Percentiles rank a stretch among this genome's conserved stretches.
phyloP scores from a whole-genome alignment of 2,113 vertebrate species.

The Forbesichthys agassizii region DNA sequence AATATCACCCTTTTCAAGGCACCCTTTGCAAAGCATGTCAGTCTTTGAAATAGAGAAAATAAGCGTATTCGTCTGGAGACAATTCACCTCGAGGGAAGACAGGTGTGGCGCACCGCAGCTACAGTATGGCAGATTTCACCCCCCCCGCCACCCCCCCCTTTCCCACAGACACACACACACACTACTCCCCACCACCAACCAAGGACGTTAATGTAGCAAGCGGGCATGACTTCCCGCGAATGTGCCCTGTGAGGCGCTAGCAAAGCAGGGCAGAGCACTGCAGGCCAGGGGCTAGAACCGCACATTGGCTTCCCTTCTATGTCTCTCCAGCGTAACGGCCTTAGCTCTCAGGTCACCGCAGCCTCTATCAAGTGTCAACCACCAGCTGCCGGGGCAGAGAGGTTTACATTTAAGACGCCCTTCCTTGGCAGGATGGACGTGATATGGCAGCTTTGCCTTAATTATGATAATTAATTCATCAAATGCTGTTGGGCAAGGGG shows the following conservation, averaged over 20 bases:
- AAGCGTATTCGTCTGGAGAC: slow-evolving; percentile 36
- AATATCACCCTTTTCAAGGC: slow-evolving; percentile 25
- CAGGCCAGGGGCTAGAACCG: slow-evolving; percentile 22
- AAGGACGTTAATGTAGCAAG: slow-evolving; percentile 36
- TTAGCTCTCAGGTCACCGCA: slow-evolving; percentile 15
- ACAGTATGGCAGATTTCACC: slow-evolving; percentile 54
- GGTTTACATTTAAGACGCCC: slow-evolving; percentile 37
- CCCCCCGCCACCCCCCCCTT: slow-evolving; percentile 5
- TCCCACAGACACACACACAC: too few species aligned
- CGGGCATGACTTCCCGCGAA: slow-evolving; percentile 25
- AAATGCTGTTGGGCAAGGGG: slow-evolving; percentile 64
- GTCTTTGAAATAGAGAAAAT: slow-evolving; percentile 23
- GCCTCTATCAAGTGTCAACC: slow-evolving; percentile 53
- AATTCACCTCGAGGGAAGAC: slow-evolving; percentile 44
- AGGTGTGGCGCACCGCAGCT: slow-evolving; percentile 51
- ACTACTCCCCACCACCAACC: slow-evolving; percentile 16
- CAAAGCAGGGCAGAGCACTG: slow-evolving; percentile 36
- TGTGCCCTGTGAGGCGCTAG: slow-evolving; percentile 30
- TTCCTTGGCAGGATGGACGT: slow-evolving; percentile 53
- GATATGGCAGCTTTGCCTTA: slow-evolving; percentile 67
- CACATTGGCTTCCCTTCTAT: slow-evolving; percentile 24
- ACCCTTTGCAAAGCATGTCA: slow-evolving; percentile 37
- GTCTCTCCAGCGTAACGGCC: slow-evolving; percentile 34
- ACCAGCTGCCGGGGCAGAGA: slow-evolving; percentile 58
- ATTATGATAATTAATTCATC: slow-evolving; percentile 79